Percentiles rank a stretch among this genome's conserved stretches.
Evolutionary conservation across 2,888 invertebrate species (phyloP).

Genomic region (Drosophila mercatorum): DNA sequence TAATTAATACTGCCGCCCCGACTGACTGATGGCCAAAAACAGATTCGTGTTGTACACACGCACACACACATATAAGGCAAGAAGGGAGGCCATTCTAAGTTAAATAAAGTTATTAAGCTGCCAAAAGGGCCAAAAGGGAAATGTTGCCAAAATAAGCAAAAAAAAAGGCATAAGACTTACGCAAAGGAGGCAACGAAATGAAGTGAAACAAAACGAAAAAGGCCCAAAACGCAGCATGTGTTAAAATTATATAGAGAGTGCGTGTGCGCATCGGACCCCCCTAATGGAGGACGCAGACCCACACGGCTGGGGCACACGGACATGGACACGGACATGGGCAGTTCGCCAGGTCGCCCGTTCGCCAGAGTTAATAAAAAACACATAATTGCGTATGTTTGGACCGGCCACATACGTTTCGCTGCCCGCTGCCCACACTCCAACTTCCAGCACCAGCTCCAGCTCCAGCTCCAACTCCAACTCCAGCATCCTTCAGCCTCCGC

Average conservation of each 20-base stretch:
- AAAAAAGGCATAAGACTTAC: conserved; percentile 4
- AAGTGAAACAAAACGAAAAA: conserved; percentile 50
- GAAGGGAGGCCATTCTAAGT: conserved; percentile 56
- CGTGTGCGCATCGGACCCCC: conserved; percentile 75
- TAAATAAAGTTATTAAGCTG: conserved; percentile 77
- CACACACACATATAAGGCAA: background rate
- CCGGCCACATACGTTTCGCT: conserved; percentile 29
- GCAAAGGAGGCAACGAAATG: conserved; percentile 28
- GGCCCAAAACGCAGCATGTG: conserved; percentile 74
- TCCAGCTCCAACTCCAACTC: background rate
- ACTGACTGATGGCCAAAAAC: conserved; percentile 46
- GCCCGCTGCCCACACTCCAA: conserved; percentile 59
- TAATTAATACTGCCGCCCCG: conserved; percentile 71
- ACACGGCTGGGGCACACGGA: conserved; percentile 47
- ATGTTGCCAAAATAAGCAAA: conserved; percentile 67
- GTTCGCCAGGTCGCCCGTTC: conserved; percentile 39
- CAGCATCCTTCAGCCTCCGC: conserved; percentile 29
- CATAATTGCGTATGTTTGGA: conserved; percentile 78
- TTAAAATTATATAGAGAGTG: conserved; percentile 80
- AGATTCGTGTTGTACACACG: conserved; percentile 38
- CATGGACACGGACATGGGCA: conserved; percentile 36
- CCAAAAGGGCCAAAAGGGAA: conserved; percentile 50
- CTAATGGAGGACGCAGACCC: conserved; percentile 66
- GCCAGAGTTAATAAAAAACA: conserved; percentile 76
- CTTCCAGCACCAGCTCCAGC: background rate